Evolutionary conservation across 2,797 vertebrate genomes (phyloP).

Genomic region (Potorous gilbertii): DNA sequence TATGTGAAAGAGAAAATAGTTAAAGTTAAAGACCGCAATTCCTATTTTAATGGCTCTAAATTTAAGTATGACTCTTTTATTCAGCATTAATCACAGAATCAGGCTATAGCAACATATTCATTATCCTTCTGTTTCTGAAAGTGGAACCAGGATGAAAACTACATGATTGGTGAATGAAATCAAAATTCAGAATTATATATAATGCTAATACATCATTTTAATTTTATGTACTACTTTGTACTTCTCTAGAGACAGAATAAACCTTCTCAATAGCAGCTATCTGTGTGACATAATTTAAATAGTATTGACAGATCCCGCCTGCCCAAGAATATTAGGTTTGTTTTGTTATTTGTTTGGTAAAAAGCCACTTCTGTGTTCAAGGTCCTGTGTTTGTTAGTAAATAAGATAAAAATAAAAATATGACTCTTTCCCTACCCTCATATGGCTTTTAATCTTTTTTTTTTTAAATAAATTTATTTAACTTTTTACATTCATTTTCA

Average conservation of each 20-base stretch:
- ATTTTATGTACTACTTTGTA: too few relatives aligned
- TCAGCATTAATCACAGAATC: background rate
- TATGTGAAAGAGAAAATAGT: background rate
- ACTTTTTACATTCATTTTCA: too few relatives aligned
- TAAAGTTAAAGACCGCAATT: background rate
- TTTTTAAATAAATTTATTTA: too few relatives aligned
- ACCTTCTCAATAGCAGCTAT: too few relatives aligned
- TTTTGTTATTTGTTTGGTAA: too few relatives aligned
- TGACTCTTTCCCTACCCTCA: too few relatives aligned
- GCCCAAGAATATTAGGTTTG: background rate
- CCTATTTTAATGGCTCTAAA: background rate
- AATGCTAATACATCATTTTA: background rate
- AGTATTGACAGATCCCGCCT: background rate
- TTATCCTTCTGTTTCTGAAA: background rate
- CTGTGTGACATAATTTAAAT: background rate
- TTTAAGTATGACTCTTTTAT: background rate
- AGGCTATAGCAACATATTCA: background rate
- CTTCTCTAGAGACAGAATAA: too few relatives aligned
- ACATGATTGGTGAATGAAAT: background rate
- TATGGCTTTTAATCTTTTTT: too few relatives aligned
- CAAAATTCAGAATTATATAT: slow-evolving; percentile 12
- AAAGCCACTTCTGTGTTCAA: background rate
- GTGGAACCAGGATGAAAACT: background rate
- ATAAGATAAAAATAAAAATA: too few relatives aligned
- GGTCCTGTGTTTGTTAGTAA: too few relatives aligned